Base-by-base conservation (phyloP, 1,140 invertebrate genomes). In the Drosophila saltans region DNA sequence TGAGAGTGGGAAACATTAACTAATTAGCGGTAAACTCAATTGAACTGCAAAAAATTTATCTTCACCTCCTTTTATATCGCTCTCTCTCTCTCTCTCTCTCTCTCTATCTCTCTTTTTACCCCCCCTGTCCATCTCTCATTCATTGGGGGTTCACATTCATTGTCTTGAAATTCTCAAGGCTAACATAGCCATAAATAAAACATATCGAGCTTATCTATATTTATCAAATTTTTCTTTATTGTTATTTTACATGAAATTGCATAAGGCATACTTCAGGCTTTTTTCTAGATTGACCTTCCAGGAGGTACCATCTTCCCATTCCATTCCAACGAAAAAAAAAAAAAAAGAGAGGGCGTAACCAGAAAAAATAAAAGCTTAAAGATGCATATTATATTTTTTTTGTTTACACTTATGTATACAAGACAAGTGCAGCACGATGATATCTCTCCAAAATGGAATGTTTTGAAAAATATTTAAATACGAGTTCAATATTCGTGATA, bases 1-100 rank as follows among this genome's bases (percentile, higher is more conserved):
- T 58, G 41, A 45, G 26, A 28, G 30, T 52, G 45, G 45, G 45
- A 52, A 52, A 52, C 45, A 52, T 52, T 52, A 52, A 66, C 73
- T 88, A 88, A 86, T 86, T 86, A 83, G 84, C 83, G 80, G 72
- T 70, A 56, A 78, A 68, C 74, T 77, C 81, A 80, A 85, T 84
- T 84, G 80, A 86, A 86, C 83, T 88, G 83, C 83, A 73, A 86
- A 86, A 48, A 48, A 48, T 52, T 26, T 52, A 52, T 52, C 45
- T 48, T 21, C 45, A 21, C 45, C 45, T 45, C 80, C 83, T 80
- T 30, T 65, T 60, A 55, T 55, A 24, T 33, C 56, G 16, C 16
- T n/a, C 39, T 30, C n/a, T 16, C 10, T 57, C 55, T 30, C 55
- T 10, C 6, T 56, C 24, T 57, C 55, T 10, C 24, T 30, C 4